Conservation (phyloP, 2,797 vertebrate species). For the Oryzias sinensis region DNA sequence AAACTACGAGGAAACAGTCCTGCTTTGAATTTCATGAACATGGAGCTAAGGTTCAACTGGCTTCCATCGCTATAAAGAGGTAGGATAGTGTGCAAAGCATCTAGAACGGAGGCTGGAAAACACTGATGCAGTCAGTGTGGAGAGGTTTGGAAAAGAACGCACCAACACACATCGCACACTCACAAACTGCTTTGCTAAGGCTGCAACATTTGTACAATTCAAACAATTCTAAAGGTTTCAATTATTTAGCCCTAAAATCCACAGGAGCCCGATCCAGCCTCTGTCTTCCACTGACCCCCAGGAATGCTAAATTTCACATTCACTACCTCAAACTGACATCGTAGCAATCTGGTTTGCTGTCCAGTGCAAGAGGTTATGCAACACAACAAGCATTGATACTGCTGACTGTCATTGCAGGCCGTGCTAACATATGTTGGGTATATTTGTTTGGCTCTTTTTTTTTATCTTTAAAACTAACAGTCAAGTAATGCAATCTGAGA, state of each 20-base stretch:
- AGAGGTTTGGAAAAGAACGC: slow-evolving; percentile 36
- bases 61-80: slow-evolving; percentile 82
- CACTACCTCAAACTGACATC: slow-evolving; percentile 7
- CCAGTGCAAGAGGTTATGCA: slow-evolving; percentile 11
- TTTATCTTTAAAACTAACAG: background rate
- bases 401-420: background rate
- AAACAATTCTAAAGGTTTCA: slow-evolving; percentile 27
- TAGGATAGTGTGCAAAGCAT: slow-evolving; percentile 70
- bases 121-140: slow-evolving; percentile 22
- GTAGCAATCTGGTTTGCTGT: slow-evolving; percentile 11
- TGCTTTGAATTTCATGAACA: slow-evolving; percentile 15
- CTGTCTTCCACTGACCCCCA: slow-evolving; percentile 10
- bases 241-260: slow-evolving; percentile 48
- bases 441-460: background rate
- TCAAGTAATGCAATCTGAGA: background rate
- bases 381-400: slow-evolving; percentile 1
- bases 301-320: slow-evolving; percentile 31
- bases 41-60: slow-evolving; percentile 36
- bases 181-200: slow-evolving; percentile 44
- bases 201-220: slow-evolving; percentile 41
- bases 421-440: background rate
- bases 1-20: slow-evolving; percentile 23
- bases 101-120: slow-evolving; percentile 31
- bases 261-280: slow-evolving; percentile 37
- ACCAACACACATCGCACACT: slow-evolving; percentile 18